phyloP scores from a whole-genome alignment of 30 jellyfish, hydroid and myxozoan genomes.

The Aurelia sp. region DNA sequence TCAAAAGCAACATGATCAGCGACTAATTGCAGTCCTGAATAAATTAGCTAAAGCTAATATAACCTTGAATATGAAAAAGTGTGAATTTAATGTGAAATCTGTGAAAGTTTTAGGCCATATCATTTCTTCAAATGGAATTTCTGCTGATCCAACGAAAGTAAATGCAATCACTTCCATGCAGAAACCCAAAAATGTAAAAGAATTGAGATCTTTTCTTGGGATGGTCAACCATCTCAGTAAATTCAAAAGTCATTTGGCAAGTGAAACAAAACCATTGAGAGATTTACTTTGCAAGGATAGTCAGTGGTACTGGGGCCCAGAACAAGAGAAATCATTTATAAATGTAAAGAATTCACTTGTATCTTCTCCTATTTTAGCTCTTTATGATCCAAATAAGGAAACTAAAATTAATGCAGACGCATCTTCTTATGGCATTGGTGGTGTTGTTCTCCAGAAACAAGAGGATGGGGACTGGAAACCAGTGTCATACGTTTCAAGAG shows the following conservation, averaged over 20 bases:
- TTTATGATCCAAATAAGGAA: slow-evolving; percentile 48
- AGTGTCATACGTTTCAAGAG: slow-evolving; percentile 24
- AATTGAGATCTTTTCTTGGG: slow-evolving; percentile 37
- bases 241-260: slow-evolving; percentile 41
- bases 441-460: slow-evolving; percentile 54
- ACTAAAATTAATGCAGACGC: background rate
- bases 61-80: no score
- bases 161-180: no score
- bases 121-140: slow-evolving; percentile 23
- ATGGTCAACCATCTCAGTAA: background rate
- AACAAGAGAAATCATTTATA: slow-evolving; percentile 13
- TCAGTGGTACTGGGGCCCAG: no score
- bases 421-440: slow-evolving; percentile 14
- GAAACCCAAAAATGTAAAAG: background rate
- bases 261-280: slow-evolving; percentile 42
- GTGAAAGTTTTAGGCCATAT: slow-evolving; percentile 37
- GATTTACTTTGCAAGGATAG: slow-evolving; percentile 38
- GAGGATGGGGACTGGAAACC: slow-evolving; percentile 55
- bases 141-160: no score
- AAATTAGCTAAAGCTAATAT: slow-evolving; percentile 1
- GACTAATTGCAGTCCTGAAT: slow-evolving; percentile 51
- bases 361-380: slow-evolving; percentile 63
- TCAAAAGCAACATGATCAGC: slow-evolving; percentile 5
- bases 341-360: slow-evolving; percentile 40
- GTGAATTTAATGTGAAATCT: slow-evolving; percentile 7